A percentile compares a stretch with the other conserved stretches of the same genome.
Conservation (phyloP, 2,888 invertebrate species). For the Chrysina gloriosa region DNA sequence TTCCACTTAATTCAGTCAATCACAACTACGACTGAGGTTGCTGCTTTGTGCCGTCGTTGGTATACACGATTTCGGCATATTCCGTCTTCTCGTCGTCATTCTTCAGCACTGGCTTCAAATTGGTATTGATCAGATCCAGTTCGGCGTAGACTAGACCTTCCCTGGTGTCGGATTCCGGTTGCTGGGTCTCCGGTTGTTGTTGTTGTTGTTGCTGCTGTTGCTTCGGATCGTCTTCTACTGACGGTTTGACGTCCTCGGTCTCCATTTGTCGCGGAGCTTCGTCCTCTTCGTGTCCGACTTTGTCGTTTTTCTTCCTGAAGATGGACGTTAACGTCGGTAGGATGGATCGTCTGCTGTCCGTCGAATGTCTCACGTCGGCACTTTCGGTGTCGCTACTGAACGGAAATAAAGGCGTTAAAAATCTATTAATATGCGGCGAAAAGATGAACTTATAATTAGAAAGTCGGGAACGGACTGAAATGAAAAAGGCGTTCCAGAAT, state of each 20-base stretch:
- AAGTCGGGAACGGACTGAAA: background rate
- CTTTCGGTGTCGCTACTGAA: conserved; percentile 77
- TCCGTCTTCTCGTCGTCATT: conserved; percentile 73
- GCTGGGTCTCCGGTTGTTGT: too few relatives aligned
- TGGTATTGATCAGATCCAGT: conserved; percentile 70
- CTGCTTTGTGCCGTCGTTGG: conserved; percentile 65
- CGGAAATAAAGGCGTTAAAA: background rate
- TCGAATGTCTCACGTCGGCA: conserved; percentile 65
- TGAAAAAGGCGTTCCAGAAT: background rate
- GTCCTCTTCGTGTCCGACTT: conserved; percentile 43
- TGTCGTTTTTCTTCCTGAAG: conserved; percentile 56
- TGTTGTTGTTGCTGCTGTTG: conserved; percentile 32
- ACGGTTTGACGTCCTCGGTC: conserved; percentile 42
- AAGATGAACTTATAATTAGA: background rate
- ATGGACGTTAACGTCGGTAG: conserved; percentile 47
- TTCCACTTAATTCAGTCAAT: too few relatives aligned
- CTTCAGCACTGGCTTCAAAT: conserved; percentile 61
- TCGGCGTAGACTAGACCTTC: conserved; percentile 79
- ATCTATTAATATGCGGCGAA: conserved; percentile 11
- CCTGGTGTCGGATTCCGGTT: conserved; percentile 43
- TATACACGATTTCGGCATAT: conserved; percentile 86
- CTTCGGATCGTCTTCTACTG: conserved; percentile 41
- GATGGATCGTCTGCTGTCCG: conserved; percentile 13
- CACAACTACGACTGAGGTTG: conserved; percentile 11
- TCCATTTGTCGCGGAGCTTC: conserved; percentile 45